Conservation (phyloP, 2,113 vertebrate species). For the Myotis brandtii region DNA sequence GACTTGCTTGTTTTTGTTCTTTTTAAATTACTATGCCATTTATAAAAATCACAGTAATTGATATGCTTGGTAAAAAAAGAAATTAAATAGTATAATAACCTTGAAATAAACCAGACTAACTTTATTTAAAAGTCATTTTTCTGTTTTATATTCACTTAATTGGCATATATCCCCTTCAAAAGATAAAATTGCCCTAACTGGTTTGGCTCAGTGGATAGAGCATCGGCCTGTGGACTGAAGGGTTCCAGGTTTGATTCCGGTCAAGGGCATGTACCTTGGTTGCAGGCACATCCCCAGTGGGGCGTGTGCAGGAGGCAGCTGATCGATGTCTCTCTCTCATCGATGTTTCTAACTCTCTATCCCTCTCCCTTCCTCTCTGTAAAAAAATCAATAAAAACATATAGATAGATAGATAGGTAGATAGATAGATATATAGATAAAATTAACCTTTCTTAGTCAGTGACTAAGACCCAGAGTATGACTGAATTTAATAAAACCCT, state of each 20-base stretch:
- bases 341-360: too few relatives aligned
- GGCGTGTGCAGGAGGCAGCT: too few relatives aligned
- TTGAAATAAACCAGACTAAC: neutral
- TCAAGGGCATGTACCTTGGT: too few relatives aligned
- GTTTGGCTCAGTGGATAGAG: too few relatives aligned
- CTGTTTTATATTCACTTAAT: neutral
- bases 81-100: neutral
- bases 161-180: neutral
- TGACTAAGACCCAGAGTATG: neutral
- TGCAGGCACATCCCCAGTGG: too few relatives aligned
- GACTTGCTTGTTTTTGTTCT: neutral
- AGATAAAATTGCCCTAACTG: neutral
- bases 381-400: too few relatives aligned
- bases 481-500: conserved; percentile 1
- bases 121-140: neutral
- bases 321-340: too few relatives aligned
- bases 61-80: neutral
- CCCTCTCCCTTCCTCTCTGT: too few relatives aligned
- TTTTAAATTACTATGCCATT: neutral
- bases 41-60: neutral
- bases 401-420: too few relatives aligned
- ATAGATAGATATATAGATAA: neutral
- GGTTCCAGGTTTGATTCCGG: too few relatives aligned
- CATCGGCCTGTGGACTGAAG: too few relatives aligned
- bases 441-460: neutral